Percentiles rank a stretch among this genome's conserved stretches.
Evolutionary conservation across 2,113 vertebrate species (phyloP).

Genomic region (Pangasianodon gigas): DNA sequence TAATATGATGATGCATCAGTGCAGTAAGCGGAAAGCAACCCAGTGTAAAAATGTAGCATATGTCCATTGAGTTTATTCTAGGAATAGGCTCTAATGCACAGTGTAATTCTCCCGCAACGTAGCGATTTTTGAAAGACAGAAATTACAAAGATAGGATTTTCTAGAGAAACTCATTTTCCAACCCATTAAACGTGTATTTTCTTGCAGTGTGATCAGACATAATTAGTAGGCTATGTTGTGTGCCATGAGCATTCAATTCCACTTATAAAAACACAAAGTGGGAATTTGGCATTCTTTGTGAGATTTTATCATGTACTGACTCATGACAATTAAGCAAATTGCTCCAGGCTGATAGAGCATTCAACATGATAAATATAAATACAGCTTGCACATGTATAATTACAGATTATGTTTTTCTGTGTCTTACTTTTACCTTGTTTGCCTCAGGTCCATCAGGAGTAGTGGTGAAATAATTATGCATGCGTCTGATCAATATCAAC

Average conservation of each 20-base stretch:
- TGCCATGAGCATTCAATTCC: not conserved
- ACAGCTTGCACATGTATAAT: not conserved
- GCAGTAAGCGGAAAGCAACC: not conserved
- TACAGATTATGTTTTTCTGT: not conserved
- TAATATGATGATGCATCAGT: not conserved
- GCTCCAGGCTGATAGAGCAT: not conserved
- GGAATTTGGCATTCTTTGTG: not conserved
- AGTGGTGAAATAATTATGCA: conserved; percentile 86
- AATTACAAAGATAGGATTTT: not conserved
- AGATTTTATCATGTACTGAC: too few species aligned
- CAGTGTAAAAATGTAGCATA: not conserved
- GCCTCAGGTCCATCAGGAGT: conserved; percentile 86
- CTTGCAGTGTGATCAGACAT: not conserved
- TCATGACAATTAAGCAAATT: not conserved
- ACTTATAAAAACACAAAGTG: not conserved
- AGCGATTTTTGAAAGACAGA: not conserved
- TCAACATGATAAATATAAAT: not conserved
- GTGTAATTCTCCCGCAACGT: not conserved
- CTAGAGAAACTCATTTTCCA: not conserved
- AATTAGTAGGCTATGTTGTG: not conserved
- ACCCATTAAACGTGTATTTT: not conserved
- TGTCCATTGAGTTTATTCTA: not conserved
- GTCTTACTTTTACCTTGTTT: not conserved
- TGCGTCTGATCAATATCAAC: conserved; percentile 68
- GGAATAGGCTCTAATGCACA: not conserved